Percentiles rank a stretch among this genome's conserved stretches.
Conservation (phyloP, 2,888 invertebrate species). For the Drosophila formosana region DNA sequence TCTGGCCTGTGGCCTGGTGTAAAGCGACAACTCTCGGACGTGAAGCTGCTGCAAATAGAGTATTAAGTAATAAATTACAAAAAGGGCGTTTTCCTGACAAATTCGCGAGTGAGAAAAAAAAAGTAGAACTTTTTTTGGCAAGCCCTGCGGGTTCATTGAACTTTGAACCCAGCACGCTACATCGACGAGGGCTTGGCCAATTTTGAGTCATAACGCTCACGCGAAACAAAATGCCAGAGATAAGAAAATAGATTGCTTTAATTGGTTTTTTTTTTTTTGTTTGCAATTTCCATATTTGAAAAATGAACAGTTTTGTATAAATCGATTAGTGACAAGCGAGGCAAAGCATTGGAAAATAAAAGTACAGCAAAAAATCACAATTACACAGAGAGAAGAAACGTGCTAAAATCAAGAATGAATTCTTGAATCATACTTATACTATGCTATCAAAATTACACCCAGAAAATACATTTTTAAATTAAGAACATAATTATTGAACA, state of each 20-base stretch:
- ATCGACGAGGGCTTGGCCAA: constrained; percentile 17
- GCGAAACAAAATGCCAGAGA: not conserved
- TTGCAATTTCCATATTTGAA: not conserved
- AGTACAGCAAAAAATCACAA: no score
- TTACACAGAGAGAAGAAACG: no score
- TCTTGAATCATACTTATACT: no score
- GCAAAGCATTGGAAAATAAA: not conserved
- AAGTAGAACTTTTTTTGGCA: constrained; percentile 21
- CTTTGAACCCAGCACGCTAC: constrained; percentile 32
- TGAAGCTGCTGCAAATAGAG: constrained; percentile 55
- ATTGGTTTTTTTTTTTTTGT: not conserved
- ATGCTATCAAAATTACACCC: no score
- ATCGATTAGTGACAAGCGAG: not conserved
- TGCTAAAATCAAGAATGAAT: no score
- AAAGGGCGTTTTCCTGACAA: constrained; percentile 67
- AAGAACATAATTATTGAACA: no score
- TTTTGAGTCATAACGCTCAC: constrained; percentile 36
- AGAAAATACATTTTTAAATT: no score
- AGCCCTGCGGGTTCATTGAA: constrained; percentile 33
- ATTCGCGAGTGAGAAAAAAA: constrained; percentile 36
- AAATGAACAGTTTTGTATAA: not conserved
- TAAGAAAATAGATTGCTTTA: not conserved
- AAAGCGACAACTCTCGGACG: constrained; percentile 15
- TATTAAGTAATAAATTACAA: constrained; percentile 72
- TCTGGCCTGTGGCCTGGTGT: constrained; percentile 5